Evolutionary conservation across 2,888 invertebrate genomes (phyloP), one percentile per base, ranked within the genome.

Genomic region (Ganaspis brasiliensis): DNA sequence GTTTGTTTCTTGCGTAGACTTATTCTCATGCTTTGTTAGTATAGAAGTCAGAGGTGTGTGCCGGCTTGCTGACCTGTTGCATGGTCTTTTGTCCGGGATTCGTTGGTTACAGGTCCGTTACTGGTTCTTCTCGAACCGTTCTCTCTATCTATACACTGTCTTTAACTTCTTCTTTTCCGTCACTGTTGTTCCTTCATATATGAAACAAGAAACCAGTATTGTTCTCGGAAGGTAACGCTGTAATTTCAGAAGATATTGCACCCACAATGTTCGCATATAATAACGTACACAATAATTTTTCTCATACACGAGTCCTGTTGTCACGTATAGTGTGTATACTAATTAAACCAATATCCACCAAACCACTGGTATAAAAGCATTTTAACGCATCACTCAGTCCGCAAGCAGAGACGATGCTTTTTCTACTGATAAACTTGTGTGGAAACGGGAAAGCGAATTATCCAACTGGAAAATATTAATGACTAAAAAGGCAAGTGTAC

Each of bases 191-290:
- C 85, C 82, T 82, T 82, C 78, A 76, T 80, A 82, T n/a, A 82
- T 80, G 87, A 88, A 87, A 88, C 86, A 86, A 88, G 87, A 87
- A 88, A 88, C 86, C 81, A 82, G 83, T 85, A 88, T 88, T 88
- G 88, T 87, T 85, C 83, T 75, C 81, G 76, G 71, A 76, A 74
- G 73, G 74, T 82, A 80, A 84, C 83, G 81, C 85, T 87, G 86
- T 86, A 87, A 86, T 87, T 86, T 87, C 86, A 86, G 87, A 83
- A 86, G 83, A 83, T 82, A 49, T 37, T 57, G 56, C 63, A 37
- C 40, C 63, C 63, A 55, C 57, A n/a, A 56, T 56, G 57, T 70
- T 26, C 40, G 10, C n/a, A n/a, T 31, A 52, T 52, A 8, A 16
- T 19, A 21, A 8, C 21, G n/a, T 6, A 9, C 61, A 14, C 21